Evolutionary conservation across 2,888 invertebrate species (phyloP), one percentile per base, ranked within the genome.

Genomic region (Listrodromus nycthemerus): DNA sequence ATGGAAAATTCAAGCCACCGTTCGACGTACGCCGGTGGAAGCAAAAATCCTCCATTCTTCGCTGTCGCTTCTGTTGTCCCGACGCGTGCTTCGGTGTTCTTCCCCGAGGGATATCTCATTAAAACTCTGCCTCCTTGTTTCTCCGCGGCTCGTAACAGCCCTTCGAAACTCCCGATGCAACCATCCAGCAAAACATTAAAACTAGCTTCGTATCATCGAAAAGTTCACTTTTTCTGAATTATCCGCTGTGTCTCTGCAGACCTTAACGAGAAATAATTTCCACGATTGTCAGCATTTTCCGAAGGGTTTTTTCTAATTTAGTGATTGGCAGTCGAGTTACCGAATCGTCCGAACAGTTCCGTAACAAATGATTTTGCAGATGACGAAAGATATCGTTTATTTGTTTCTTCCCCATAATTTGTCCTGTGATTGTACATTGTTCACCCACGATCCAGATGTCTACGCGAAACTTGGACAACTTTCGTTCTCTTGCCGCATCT

Each of bases 1-100:
- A 50, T 75, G 74, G 50, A 65, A 75, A 75, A 48, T 65, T 75
- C 74, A 75, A 63, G 48, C 24, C 52, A 27, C 33, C 63, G 48
- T 33, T 65, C 74, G 65, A 75, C 74, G 48, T 48, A 48, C 61
- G 10, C 33, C 7, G 50, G 19, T 63, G 7, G 48, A 27, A 65
- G 50, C 65, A 27, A 27, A 73, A 73, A 45, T 61, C 7, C 37
- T 75, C n/a, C 16, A 75, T 75, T 65, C 65, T 50, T 24, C 5
- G 19, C 33, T 24, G 65, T 63, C 33, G 27, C 61, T 48, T 10
- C 73, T 61, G 30, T 27, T 33, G 6, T 50, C 65, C 33, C 50
- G 5, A 33, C 65, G 16, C n/a, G 16, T 61, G 13, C 65, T 52
- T 65, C 65, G 37, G 48, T 30, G 19, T 75, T 50, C 24, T 21